Evolutionary conservation across 2,888 invertebrate species (phyloP).

Genomic region (Phaedon cochleariae): DNA sequence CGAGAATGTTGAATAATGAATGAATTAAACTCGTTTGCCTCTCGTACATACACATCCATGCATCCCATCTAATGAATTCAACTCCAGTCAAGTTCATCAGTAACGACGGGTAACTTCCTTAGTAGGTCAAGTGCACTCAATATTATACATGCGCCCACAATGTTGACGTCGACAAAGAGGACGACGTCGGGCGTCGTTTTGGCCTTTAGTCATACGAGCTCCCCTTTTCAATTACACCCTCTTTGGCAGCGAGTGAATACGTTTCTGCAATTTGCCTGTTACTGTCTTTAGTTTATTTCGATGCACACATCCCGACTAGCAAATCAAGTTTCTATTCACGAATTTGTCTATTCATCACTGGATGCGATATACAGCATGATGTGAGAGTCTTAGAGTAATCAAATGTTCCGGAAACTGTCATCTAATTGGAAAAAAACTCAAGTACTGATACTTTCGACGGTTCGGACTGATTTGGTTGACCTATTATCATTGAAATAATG

Average conservation of each 20-base stretch:
- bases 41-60: too few species aligned
- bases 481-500: too few species aligned
- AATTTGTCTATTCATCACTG: neutral
- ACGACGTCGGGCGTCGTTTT: neutral
- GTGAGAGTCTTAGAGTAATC: too few species aligned
- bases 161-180: slow-evolving; percentile 20
- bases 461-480: too few species aligned
- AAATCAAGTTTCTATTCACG: neutral
- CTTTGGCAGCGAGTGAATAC: neutral
- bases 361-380: too few species aligned
- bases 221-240: neutral
- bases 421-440: too few species aligned
- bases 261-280: neutral
- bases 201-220: neutral
- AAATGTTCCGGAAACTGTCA: too few species aligned
- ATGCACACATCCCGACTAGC: neutral
- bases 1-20: too few species aligned
- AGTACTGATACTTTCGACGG: too few species aligned
- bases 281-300: slow-evolving; percentile 1
- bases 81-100: slow-evolving; percentile 3
- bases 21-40: too few species aligned
- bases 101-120: slow-evolving; percentile 22
- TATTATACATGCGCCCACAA: slow-evolving; percentile 42
- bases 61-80: neutral
- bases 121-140: slow-evolving; percentile 44